Evolutionary conservation across 2,113 vertebrate genomes (phyloP).

Genomic region (Onychostoma macrolepis): DNA sequence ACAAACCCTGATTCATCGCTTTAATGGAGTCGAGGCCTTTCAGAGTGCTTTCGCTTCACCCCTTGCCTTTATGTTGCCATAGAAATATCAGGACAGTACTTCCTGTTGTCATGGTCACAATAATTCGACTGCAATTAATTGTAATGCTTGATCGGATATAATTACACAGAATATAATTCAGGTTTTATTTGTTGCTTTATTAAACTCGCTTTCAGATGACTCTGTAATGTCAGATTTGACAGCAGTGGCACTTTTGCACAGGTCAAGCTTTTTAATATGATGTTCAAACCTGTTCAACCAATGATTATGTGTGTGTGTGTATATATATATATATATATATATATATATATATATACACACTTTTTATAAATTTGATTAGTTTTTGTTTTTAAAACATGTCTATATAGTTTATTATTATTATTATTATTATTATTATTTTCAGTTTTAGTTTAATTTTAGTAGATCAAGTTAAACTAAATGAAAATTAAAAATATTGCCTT

Average conservation of each 20-base stretch:
- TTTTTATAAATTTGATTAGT: too few species aligned
- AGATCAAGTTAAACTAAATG: too few species aligned
- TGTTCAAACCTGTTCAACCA: too few species aligned
- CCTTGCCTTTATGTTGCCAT: slow-evolving; percentile 21
- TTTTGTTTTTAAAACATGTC: too few species aligned
- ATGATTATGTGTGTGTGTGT: too few species aligned
- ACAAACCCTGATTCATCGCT: slow-evolving; percentile 44
- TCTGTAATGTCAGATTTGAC: not conserved
- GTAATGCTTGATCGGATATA: slow-evolving; percentile 49
- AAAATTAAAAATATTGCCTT: too few species aligned
- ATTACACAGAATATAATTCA: slow-evolving; percentile 52
- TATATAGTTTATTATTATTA: too few species aligned
- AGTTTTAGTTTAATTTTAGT: too few species aligned
- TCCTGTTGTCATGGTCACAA: slow-evolving; percentile 45
- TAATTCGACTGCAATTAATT: not conserved
- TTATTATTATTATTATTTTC: too few species aligned
- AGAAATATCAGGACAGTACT: slow-evolving; percentile 4
- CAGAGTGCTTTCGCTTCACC: slow-evolving; percentile 23
- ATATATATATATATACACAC: too few species aligned
- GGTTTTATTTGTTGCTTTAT: slow-evolving; percentile 12
- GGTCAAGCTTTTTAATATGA: not conserved
- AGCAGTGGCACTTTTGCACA: not conserved
- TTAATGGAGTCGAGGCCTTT: slow-evolving; percentile 41
- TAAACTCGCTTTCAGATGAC: not conserved
- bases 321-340: too few species aligned